Evolutionary conservation across 2,888 invertebrate genomes (phyloP), one percentile per base, ranked within the genome.

Genomic region (Crepidodera aurea): DNA sequence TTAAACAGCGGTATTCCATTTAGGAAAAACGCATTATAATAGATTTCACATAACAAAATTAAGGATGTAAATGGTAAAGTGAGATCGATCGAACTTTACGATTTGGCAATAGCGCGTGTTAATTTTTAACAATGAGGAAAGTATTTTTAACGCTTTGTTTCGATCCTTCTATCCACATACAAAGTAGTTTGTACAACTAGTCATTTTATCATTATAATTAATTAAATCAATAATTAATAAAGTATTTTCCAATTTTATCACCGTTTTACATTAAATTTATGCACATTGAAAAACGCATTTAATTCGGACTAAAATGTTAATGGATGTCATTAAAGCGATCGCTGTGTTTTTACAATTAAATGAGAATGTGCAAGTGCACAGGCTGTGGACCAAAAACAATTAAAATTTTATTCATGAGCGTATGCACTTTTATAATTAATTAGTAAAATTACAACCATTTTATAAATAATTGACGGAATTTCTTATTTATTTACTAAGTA

Each of bases 31-130:
- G 46, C 46, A 48, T 48, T 48, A 48, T 48, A 48, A 48, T 48
- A 48, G 25, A 56, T 56, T 56, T 56, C 48, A 56, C 46, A 22
- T 18, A 18, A 39, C 25, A 13, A 37, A 46, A 56, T 25, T 48
- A 37, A 29, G 56, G 56, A 56, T 56, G 48, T 56, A 56, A 48
- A 48, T 56, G 56, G 56, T 56, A 27, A 34, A 56, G 48, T 56
- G 46, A 56, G 48, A 56, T 48, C 37, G 46, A 56, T 37, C 25
- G 25, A 16, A 22, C 5, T 19, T 34, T 25, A 40, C 46, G 46
- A 56, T 56, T 56, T 46, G 25, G 37, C 34, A 56, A 56, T 19
- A 56, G 46, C 34, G 34, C 48, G 48, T 56, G 56, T 34, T 16
- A 6, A 29, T 56, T 48, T 56, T 56, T 56, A 56, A 56, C 56